A percentile compares a stretch with the other conserved stretches of the same genome.
These are phyloP conservation scores for Archips crataeganus DNA, from an alignment of 2,888 invertebrate genomes.

Conservation along the genomic window DNA sequence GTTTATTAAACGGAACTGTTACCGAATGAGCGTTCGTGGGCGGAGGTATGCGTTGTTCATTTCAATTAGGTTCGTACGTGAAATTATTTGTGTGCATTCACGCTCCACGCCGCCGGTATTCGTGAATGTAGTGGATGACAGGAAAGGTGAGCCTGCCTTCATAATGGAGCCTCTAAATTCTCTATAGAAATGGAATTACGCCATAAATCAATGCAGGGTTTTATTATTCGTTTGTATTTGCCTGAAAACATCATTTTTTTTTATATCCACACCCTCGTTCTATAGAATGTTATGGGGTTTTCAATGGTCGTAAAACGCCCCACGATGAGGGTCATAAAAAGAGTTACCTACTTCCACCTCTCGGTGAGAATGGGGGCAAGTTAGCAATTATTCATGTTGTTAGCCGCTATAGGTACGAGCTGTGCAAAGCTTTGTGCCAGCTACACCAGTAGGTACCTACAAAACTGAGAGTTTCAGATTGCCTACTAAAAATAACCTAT, in stretches of 20 bases:
- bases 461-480: slow-evolving; percentile 25
- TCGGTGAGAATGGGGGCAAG: slow-evolving; percentile 15
- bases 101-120: neutral
- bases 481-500: slow-evolving; percentile 34
- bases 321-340: slow-evolving; percentile 45
- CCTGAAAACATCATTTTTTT: slow-evolving; percentile 43
- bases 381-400: slow-evolving; percentile 25
- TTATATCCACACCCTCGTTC: slow-evolving; percentile 39
- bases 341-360: slow-evolving; percentile 33
- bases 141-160: slow-evolving; percentile 7
- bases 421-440: slow-evolving; percentile 6
- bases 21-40: neutral
- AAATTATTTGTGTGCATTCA: neutral
- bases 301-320: slow-evolving; percentile 47
- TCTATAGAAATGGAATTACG: slow-evolving; percentile 9
- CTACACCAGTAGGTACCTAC: slow-evolving; percentile 10
- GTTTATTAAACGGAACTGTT: slow-evolving; percentile 3
- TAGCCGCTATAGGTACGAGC: slow-evolving; percentile 14
- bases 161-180: slow-evolving; percentile 20
- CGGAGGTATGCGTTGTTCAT: slow-evolving; percentile 8
- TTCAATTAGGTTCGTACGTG: slow-evolving; percentile 14
- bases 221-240: slow-evolving; percentile 49
- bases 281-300: slow-evolving; percentile 48
- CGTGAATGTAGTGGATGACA: neutral
- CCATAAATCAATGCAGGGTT: slow-evolving; percentile 41